Conservation (phyloP, 2,797 vertebrate genomes). For the Dendrocincla fuliginosa region DNA sequence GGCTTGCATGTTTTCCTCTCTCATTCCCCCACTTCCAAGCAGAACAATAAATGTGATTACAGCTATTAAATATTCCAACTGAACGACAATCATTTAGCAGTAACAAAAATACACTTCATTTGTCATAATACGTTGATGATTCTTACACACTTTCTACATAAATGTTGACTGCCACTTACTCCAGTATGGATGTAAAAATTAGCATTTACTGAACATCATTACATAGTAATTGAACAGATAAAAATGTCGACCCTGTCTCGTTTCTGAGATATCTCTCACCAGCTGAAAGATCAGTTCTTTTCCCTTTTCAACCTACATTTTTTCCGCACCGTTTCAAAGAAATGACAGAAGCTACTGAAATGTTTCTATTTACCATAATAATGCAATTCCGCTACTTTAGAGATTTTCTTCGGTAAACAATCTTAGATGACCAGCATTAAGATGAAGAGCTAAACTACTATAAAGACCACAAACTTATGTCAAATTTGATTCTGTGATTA, state of each 20-base stretch:
- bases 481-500: constrained; percentile 47
- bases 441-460: constrained; percentile 39
- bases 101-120: neutral
- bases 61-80: constrained; percentile 3
- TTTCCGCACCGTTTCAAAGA: constrained; percentile 19
- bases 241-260: neutral
- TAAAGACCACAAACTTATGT: constrained; percentile 51
- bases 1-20: neutral
- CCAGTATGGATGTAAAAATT: neutral
- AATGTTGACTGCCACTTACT: neutral
- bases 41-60: neutral
- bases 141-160: neutral
- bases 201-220: neutral
- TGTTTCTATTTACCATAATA: constrained; percentile 57
- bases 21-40: neutral
- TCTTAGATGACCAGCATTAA: constrained; percentile 47
- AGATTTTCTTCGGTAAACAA: constrained; percentile 39
- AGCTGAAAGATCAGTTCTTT: neutral
- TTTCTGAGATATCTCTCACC: neutral
- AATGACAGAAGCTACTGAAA: constrained; percentile 46
- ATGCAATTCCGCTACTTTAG: constrained; percentile 4
- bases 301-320: constrained; percentile 23
- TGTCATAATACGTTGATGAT: neutral
- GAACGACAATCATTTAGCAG: neutral
- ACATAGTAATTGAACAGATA: neutral